Evolutionary conservation across 2,888 invertebrate species (phyloP).

Genomic region (Lasioglossum lativentre): DNA sequence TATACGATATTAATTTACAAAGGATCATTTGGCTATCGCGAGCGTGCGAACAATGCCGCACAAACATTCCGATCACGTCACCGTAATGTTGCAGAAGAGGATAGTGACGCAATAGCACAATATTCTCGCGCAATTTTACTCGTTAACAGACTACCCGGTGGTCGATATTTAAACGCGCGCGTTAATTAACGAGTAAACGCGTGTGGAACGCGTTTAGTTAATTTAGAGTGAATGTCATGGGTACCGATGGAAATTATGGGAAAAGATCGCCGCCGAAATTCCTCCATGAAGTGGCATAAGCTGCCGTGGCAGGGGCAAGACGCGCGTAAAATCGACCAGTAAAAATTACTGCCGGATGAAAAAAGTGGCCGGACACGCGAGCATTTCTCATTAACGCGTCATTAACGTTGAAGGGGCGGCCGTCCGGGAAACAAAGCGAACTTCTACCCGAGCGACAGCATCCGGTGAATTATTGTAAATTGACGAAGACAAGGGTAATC

Average conservation of each 20-base stretch:
- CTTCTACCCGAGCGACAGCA: background rate
- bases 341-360: conserved; percentile 55
- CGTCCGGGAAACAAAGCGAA: background rate
- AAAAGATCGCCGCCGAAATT: conserved; percentile 42
- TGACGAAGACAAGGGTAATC: conserved; percentile 5
- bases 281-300: conserved; percentile 39
- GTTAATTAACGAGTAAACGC: conserved; percentile 34
- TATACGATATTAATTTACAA: background rate
- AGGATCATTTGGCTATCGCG: background rate
- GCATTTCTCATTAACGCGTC: conserved; percentile 69
- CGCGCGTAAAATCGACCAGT: conserved; percentile 45
- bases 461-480: conserved; percentile 25
- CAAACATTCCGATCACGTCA: background rate
- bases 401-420: conserved; percentile 59
- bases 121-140: background rate
- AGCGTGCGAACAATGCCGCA: background rate
- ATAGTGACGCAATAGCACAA: background rate
- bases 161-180: background rate
- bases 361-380: conserved; percentile 28
- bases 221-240: conserved; percentile 57
- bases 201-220: conserved; percentile 38
- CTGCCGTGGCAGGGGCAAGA: conserved; percentile 20
- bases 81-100: background rate
- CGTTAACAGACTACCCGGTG: background rate
- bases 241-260: background rate